phyloP scores from a whole-genome alignment of 2,113 vertebrate genomes.

The Prochilodus magdalenae region DNA sequence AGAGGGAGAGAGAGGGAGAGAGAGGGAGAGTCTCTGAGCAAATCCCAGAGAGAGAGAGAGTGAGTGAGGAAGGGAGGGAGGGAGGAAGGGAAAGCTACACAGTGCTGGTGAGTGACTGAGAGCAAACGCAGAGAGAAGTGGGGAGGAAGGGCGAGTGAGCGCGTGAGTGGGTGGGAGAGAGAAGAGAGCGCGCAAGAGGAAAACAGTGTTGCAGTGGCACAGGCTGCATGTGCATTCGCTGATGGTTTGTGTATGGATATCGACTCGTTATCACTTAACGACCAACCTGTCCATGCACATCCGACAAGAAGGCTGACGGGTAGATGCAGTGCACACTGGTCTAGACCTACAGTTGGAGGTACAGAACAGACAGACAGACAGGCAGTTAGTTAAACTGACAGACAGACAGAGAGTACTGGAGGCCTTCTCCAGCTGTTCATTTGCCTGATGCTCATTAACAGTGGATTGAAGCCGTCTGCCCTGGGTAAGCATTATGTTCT shows the following conservation, averaged over 20 bases:
- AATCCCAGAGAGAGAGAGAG: slow-evolving; percentile 20
- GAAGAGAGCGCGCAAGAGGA: slow-evolving; percentile 48
- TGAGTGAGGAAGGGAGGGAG: slow-evolving; percentile 2
- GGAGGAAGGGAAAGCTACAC: background rate
- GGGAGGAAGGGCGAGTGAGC: slow-evolving; percentile 49
- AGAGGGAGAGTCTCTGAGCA: slow-evolving; percentile 7
- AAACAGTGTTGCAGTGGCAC: slow-evolving; percentile 59
- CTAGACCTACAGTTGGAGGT: background rate
- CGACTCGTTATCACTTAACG: background rate
- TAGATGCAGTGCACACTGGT: background rate
- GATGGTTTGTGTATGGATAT: background rate
- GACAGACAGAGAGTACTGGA: slow-evolving; percentile 63
- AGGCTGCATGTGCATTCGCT: slow-evolving; percentile 39
- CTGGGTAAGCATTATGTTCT: slow-evolving; percentile 39
- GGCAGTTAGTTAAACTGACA: background rate
- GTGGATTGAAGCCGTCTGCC: background rate
- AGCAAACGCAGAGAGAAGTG: slow-evolving; percentile 57
- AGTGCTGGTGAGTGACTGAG: slow-evolving; percentile 51
- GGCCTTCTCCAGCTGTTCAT: slow-evolving; percentile 20
- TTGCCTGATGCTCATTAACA: slow-evolving; percentile 9
- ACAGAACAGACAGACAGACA: background rate
- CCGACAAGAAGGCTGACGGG: slow-evolving; percentile 19
- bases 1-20: slow-evolving; percentile 27
- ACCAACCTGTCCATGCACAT: slow-evolving; percentile 32
- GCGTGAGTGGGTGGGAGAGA: slow-evolving; percentile 36